Evolutionary conservation across 2,113 vertebrate species (phyloP), one percentile per base, ranked within the genome.

Genomic region (Haplochromis burtoni): DNA sequence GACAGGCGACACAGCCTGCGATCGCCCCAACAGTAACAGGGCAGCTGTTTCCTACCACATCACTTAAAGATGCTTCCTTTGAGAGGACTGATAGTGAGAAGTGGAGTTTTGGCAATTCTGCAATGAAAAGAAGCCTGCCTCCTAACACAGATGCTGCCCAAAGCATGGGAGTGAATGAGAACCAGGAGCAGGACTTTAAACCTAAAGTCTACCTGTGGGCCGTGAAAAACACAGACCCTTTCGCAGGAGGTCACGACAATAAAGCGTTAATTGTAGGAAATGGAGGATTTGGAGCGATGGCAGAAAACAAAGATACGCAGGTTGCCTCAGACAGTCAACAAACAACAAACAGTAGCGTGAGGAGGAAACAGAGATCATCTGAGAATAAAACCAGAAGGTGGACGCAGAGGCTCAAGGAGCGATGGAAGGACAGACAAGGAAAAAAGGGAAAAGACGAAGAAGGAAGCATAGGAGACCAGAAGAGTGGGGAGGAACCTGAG

Each of bases 401-500:
- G 96, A 95, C 96, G 5, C 93, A 95, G 90, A 96, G 82, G 82
- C 91, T 96, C 47, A 96, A 95, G 88, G 95, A 96, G 47, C 92
- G 85, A 53, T 96, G 95, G 95, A 94, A 57, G 55, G 93, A 95
- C 21, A 96, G 91, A 71, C 76, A 86, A 5, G 86, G 81, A 17
- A 91, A 93, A 87, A 95, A 86, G 45, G 68, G 12, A 35, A 91
- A 87, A 85, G 89, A 84, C 17, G 85, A 85, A 5, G 84, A 76
- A 47, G 68, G 49, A 87, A 21, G 21, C 13, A 81, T 16, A 54
- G 86, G 29, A n/a, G 42, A 80, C 2, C 54, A 57, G 21, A 87
- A 66, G 54, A 87, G 8, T 19, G 78, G n/a, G 38, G 82, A 86
- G 11, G 47, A 12, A 82, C 40, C 59, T 54, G 73, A 89, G 51